phyloP scores from a whole-genome alignment of 2,888 invertebrate species.

The Poecilobothrus nobilitatus region DNA sequence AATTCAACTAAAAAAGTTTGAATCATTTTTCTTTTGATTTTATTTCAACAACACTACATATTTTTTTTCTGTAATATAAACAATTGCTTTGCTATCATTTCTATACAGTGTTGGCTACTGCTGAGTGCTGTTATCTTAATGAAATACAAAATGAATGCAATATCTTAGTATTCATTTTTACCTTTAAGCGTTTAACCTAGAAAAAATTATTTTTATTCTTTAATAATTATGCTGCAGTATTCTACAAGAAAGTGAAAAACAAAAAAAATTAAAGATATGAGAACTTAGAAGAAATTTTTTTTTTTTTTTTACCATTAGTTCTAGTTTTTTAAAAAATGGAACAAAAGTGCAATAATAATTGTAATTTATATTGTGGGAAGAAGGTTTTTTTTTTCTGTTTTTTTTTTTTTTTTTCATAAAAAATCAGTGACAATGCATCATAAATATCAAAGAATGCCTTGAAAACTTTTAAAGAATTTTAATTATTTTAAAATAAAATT shows the following conservation, averaged over 20 bases:
- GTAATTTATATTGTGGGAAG: background rate
- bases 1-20: no score
- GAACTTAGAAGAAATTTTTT: background rate
- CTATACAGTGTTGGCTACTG: no score
- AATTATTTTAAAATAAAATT: no score
- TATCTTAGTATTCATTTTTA: background rate
- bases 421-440: background rate
- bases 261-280: background rate
- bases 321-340: background rate
- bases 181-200: background rate
- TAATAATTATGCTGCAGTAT: background rate
- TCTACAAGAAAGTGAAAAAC: background rate
- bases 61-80: no score
- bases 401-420: background rate
- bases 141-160: no score
- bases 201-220: no score
- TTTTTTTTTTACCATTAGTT: background rate
- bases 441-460: no score
- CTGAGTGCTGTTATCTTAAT: no score
- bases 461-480: no score
- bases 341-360: background rate
- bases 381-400: background rate
- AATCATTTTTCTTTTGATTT: no score
- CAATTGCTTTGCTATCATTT: no score
- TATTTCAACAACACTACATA: no score